These are phyloP conservation scores for Pangasius macronema DNA, from an alignment of 2,797 vertebrate species.

Conservation along the genomic window DNA sequence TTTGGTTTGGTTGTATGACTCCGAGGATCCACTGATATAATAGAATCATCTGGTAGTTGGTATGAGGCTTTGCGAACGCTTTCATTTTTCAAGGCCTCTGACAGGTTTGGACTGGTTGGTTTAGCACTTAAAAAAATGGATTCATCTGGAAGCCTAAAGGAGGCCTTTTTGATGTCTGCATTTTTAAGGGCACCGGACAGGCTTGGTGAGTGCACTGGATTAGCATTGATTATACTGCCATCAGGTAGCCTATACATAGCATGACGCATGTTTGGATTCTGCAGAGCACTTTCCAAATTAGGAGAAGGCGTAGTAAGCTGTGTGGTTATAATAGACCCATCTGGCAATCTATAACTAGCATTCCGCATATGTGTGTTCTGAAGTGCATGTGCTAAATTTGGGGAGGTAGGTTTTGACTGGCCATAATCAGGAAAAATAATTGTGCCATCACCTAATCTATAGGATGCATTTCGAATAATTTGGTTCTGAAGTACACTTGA, in stretches of 20 bases:
- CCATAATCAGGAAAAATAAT: constrained; percentile 69
- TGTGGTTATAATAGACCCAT: constrained; percentile 71
- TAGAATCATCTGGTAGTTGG: constrained; percentile 67
- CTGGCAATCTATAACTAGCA: constrained; percentile 71
- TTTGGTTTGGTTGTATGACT: constrained; percentile 61
- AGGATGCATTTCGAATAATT: constrained; percentile 70
- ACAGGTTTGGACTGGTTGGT: constrained; percentile 65
- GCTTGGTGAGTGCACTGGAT: constrained; percentile 68
- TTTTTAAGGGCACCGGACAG: constrained; percentile 70
- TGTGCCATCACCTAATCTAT: constrained; percentile 74
- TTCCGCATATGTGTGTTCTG: constrained; percentile 73
- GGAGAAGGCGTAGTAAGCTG: constrained; percentile 64
- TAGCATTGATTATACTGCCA: constrained; percentile 60
- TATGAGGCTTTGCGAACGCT: constrained; percentile 64
- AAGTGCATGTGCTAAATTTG: constrained; percentile 70
- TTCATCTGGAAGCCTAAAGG: constrained; percentile 73
- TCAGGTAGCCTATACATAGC: constrained; percentile 74
- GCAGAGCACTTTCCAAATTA: constrained; percentile 71
- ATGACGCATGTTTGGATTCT: constrained; percentile 68
- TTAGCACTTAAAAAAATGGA: constrained; percentile 60
- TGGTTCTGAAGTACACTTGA: constrained; percentile 72
- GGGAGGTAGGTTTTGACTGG: constrained; percentile 70
- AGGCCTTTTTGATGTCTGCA: constrained; percentile 64
- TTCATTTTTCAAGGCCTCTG: constrained; percentile 68
- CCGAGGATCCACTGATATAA: constrained; percentile 62